Conservation (phyloP, 2,113 vertebrate genomes). For the Petrocephalus microphthalmus region DNA sequence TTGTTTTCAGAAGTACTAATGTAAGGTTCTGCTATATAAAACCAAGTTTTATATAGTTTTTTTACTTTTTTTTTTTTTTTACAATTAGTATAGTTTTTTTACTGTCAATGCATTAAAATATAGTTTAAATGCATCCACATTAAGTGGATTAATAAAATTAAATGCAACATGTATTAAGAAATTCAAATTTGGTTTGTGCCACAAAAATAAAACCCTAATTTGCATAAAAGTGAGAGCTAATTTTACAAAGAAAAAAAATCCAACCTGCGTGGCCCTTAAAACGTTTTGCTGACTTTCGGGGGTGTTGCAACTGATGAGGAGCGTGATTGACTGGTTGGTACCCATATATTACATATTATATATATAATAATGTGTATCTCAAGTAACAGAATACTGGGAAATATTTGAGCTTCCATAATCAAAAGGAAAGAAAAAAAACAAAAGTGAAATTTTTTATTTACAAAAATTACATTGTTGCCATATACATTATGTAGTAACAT, state of each 20-base stretch:
- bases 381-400: no score
- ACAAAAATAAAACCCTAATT: neutral
- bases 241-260: neutral
- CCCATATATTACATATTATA: neutral
- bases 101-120: neutral
- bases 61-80: neutral
- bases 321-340: neutral
- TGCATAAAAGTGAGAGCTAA: neutral
- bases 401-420: neutral
- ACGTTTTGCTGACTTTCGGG: neutral
- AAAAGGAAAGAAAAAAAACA: neutral
- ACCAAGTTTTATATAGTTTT: no score
- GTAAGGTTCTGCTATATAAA: neutral
- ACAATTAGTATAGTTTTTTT: no score
- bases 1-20: neutral
- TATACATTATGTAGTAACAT: constrained; percentile 19
- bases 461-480: constrained; percentile 35
- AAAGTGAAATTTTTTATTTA: constrained; percentile 53
- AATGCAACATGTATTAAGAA: neutral
- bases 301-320: neutral
- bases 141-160: neutral
- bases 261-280: neutral
- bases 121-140: neutral
- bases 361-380: no score
- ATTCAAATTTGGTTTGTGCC: neutral